Base-by-base conservation (phyloP, 2,888 invertebrate species). In the Drosophila antonietae region DNA sequence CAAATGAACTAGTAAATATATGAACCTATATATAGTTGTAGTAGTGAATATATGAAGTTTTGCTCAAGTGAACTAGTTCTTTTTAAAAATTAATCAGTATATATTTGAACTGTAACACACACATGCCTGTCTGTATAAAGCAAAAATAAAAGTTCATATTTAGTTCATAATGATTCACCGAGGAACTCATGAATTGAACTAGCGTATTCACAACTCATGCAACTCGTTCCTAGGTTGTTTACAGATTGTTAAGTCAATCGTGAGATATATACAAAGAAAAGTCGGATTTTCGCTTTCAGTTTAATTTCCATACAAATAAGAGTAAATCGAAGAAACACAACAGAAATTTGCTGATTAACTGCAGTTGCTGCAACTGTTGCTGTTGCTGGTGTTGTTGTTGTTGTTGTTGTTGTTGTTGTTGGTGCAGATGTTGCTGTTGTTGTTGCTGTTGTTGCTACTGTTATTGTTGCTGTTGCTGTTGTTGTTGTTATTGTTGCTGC, bases 311-410 rank as follows among this genome's bases (percentile, higher is more conserved):
- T 20, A 20, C 33, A 18, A n/a, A n/a, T 10, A 49, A 15, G 9
- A 15, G 28, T 14, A 46, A 46, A 6, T 23, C 3, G 28, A 15
- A 33, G 5, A 18, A 33, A 3, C 44, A 20, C 47, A 43, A 46
- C 62, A 41, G 49, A 62, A 62, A 46, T 39, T 46, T 59, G 59
- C 55, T 23, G 49, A 51, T 51, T 51, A 51, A 51, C 33, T 33
- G 49, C n/a, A n/a, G 68, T 44, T 51, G 64, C 52, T 15, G 28
- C 28, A 28, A 28, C 7, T 28, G 43, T 2, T 23, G 46, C 20
- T 44, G 41, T n/a, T 35, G 39, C 33, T 39, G 9, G 2, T 28
- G 28, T 5, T 28, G 28, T 3, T 28, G 28, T 28, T 28, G 28
- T 28, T 28, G 28, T 28, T 28, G 28, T 5, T 28, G 28, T 4